Percentiles rank a stretch among this genome's conserved stretches.
These are phyloP conservation scores for Acleris literana DNA, from an alignment of 2,888 invertebrate genomes.

Conservation along the genomic window DNA sequence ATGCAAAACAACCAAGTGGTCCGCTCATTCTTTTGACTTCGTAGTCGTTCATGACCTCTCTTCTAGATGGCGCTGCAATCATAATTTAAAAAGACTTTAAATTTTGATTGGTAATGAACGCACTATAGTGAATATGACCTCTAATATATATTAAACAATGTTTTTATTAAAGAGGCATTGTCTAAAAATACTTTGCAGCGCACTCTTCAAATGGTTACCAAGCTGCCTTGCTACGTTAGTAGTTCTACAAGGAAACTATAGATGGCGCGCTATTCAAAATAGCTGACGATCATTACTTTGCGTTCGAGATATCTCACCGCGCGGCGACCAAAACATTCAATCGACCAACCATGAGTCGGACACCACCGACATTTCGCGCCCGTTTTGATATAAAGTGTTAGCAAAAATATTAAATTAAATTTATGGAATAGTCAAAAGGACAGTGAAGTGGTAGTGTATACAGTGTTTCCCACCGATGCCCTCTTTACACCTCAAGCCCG, in stretches of 20 bases:
- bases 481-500: slow-evolving; percentile 77
- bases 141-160: too few species aligned
- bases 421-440: slow-evolving; percentile 35
- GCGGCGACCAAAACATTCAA: slow-evolving; percentile 71
- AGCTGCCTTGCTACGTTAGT: slow-evolving; percentile 20
- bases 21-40: slow-evolving; percentile 38
- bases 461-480: slow-evolving; percentile 66
- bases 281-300: slow-evolving; percentile 61
- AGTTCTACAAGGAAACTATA: slow-evolving; percentile 18
- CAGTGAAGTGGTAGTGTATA: slow-evolving; percentile 65
- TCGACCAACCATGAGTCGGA: slow-evolving; percentile 64
- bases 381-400: slow-evolving; percentile 53
- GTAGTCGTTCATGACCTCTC: slow-evolving; percentile 31
- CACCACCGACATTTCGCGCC: slow-evolving; percentile 68
- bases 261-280: slow-evolving; percentile 52
- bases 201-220: neutral
- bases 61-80: slow-evolving; percentile 47
- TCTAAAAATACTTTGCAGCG: neutral
- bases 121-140: too few species aligned
- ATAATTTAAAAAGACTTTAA: neutral
- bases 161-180: too few species aligned
- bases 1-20: slow-evolving; percentile 36
- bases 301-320: slow-evolving; percentile 33
- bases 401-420: slow-evolving; percentile 42
- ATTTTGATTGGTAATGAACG: neutral